Percentiles rank a stretch among this genome's conserved stretches.
phyloP scores from a whole-genome alignment of 2,888 invertebrate genomes.

The Agrotis ipsilon region DNA sequence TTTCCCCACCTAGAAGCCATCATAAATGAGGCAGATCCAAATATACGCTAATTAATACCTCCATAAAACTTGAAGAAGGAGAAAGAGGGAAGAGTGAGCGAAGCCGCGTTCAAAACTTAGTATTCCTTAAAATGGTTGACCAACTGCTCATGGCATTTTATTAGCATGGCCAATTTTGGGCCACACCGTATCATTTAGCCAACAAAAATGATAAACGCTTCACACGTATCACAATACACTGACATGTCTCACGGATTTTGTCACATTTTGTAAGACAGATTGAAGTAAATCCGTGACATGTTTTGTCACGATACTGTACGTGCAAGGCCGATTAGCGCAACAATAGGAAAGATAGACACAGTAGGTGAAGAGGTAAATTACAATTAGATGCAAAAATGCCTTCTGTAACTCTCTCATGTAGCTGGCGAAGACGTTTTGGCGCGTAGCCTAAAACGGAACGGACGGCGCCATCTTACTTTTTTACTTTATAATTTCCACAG shows the following conservation, averaged over 20 bases:
- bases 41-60: no score
- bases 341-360: constrained; percentile 5
- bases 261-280: constrained; percentile 33
- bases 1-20: no score
- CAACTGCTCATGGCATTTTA: neutral
- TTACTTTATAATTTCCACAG: no score
- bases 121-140: no score
- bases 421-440: neutral
- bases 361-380: neutral
- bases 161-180: constrained; percentile 12
- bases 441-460: neutral
- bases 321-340: constrained; percentile 30
- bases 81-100: no score
- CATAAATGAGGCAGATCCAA: no score
- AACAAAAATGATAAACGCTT: constrained; percentile 33
- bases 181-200: constrained; percentile 14
- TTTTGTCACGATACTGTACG: constrained; percentile 47
- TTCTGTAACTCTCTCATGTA: neutral
- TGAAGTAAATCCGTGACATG: constrained; percentile 43
- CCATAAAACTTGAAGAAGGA: no score
- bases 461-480: neutral
- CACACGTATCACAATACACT: constrained; percentile 23
- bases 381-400: neutral
- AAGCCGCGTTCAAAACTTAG: no score
- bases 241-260: constrained; percentile 47